These are phyloP conservation scores for Corvus moneduloides DNA, from an alignment of 2,113 vertebrate species.

Conservation along the genomic window DNA sequence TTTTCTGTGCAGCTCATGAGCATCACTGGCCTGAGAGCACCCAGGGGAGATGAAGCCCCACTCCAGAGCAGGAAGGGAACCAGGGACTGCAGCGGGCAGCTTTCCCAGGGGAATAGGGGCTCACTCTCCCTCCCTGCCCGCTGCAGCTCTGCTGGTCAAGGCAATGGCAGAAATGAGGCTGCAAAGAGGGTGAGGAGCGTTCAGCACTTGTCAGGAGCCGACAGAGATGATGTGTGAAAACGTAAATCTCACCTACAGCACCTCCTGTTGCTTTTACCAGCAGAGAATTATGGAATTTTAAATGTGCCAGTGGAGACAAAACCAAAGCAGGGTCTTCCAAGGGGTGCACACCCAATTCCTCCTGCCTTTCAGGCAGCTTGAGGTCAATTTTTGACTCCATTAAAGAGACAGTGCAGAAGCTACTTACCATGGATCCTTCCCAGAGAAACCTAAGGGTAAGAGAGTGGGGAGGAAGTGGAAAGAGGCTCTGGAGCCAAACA, in stretches of 20 bases:
- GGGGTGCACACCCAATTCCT: background rate
- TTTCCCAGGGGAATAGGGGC: background rate
- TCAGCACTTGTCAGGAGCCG: background rate
- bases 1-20: background rate
- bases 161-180: background rate
- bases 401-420: background rate
- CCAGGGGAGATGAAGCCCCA: background rate
- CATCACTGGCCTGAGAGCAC: background rate
- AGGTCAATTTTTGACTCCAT: background rate
- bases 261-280: slow-evolving; percentile 13
- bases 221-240: background rate
- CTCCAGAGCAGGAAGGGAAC: background rate
- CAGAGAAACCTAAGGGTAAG: slow-evolving; percentile 15
- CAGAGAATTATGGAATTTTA: background rate
- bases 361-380: background rate
- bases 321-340: background rate
- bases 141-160: background rate
- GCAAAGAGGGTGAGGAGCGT: background rate
- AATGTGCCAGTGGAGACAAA: background rate
- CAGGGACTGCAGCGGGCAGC: background rate
- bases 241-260: slow-evolving; percentile 16
- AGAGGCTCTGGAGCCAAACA: slow-evolving; percentile 16
- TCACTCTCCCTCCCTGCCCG: background rate
- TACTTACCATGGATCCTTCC: slow-evolving; percentile 36
- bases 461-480: background rate